Evolutionary conservation across 2,797 vertebrate genomes (phyloP).

Genomic region (Luscinia luscinia): DNA sequence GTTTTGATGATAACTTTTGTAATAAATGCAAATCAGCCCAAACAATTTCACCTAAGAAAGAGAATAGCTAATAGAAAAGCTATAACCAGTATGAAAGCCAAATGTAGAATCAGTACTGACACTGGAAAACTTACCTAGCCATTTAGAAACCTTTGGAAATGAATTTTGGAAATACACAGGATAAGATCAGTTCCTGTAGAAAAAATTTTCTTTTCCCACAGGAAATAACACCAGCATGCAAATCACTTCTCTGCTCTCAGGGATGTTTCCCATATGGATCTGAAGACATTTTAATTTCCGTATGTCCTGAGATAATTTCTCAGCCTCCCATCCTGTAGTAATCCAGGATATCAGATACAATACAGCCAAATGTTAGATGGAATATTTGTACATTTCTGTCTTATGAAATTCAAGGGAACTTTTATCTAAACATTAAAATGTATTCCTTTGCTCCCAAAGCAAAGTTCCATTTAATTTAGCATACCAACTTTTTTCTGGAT

Average conservation of each 20-base stretch:
- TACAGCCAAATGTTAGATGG: slow-evolving; percentile 1
- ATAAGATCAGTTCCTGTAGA: not conserved
- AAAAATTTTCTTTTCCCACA: not conserved
- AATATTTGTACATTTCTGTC: not conserved
- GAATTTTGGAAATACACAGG: not conserved
- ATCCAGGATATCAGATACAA: not conserved
- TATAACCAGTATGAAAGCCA: not conserved
- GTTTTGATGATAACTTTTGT: not conserved
- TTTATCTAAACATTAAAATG: not conserved
- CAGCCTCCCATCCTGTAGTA: slow-evolving; percentile 8
- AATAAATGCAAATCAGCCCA: not conserved
- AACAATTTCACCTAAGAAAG: not conserved
- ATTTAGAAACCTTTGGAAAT: not conserved
- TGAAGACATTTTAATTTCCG: slow-evolving; percentile 6
- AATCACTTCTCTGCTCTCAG: not conserved
- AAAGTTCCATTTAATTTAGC: not conserved
- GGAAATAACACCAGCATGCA: slow-evolving; percentile 14
- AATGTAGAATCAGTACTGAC: not conserved
- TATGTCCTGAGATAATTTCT: slow-evolving; percentile 16
- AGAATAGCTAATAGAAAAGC: not conserved
- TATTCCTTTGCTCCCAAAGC: not conserved
- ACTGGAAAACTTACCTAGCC: not conserved
- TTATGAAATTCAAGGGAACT: not conserved
- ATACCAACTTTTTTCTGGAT: not conserved
- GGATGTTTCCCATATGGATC: slow-evolving; percentile 42